Conservation (phyloP, 1,140 invertebrate species). For the Bombus huntii region DNA sequence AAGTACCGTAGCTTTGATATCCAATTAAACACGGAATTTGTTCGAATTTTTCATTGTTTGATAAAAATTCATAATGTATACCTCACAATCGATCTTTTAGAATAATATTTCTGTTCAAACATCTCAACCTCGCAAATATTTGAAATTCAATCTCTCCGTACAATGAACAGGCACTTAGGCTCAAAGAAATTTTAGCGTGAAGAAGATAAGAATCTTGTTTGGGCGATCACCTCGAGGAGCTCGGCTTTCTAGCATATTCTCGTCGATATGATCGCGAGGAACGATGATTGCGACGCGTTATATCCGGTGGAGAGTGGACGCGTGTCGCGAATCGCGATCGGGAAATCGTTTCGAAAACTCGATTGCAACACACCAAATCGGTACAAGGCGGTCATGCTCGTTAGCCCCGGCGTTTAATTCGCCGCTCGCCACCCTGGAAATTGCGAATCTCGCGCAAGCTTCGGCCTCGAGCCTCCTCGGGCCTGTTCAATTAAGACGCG, state of each 20-base stretch:
- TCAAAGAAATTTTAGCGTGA: not conserved
- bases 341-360: constrained; percentile 61
- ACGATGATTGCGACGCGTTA: constrained; percentile 42
- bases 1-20: no score
- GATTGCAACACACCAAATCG: constrained; percentile 64
- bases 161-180: not conserved
- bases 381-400: constrained; percentile 67
- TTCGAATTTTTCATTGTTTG: not conserved
- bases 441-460: not conserved
- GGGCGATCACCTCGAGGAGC: not conserved
- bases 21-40: no score
- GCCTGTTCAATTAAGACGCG: constrained; percentile 5
- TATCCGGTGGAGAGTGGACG: constrained; percentile 54
- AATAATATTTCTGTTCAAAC: not conserved
- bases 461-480: not conserved
- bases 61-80: not conserved
- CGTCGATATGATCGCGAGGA: constrained; percentile 21
- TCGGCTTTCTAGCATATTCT: not conserved
- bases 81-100: not conserved
- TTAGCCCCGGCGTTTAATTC: constrained; percentile 37
- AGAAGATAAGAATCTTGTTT: not conserved
- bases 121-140: not conserved
- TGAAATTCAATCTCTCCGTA: not conserved
- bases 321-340: constrained; percentile 66
- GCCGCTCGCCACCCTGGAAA: constrained; percentile 3